A percentile compares a stretch with the other conserved stretches of the same genome.
Conservation (phyloP, 2,113 vertebrate genomes). For the Stictonetta naevosa region DNA sequence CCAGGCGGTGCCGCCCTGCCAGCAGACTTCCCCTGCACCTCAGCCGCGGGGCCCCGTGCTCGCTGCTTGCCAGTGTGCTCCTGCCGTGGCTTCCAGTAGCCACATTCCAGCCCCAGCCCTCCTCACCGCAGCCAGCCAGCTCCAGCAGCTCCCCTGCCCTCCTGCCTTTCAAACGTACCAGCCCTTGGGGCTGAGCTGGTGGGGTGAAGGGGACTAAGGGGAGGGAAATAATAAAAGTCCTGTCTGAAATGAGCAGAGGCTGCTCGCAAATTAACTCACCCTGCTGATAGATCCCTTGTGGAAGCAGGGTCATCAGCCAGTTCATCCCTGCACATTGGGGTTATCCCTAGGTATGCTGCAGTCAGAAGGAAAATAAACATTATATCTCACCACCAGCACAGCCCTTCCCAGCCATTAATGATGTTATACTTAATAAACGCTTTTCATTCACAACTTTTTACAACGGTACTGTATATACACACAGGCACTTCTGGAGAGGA, state of each 20-base stretch:
- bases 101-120: neutral
- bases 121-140: neutral
- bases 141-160: neutral
- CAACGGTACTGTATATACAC: neutral
- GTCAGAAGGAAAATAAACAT: neutral
- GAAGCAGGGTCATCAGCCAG: neutral
- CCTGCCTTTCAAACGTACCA: accelerated
- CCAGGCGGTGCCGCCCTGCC: neutral
- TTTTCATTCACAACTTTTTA: conserved; percentile 16
- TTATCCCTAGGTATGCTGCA: neutral
- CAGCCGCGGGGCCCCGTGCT: neutral
- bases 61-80: accelerated
- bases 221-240: neutral
- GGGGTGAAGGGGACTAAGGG: neutral
- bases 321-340: neutral
- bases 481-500: neutral
- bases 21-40: neutral
- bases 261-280: neutral
- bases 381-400: neutral
- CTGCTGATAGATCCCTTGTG: neutral
- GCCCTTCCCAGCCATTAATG: neutral
- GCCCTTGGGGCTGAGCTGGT: accelerated
- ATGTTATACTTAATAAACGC: neutral
- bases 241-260: neutral
- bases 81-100: neutral